These are phyloP conservation scores for Himalopsyche tibetana DNA, from an alignment of 2,888 invertebrate species.

Conservation along the genomic window DNA sequence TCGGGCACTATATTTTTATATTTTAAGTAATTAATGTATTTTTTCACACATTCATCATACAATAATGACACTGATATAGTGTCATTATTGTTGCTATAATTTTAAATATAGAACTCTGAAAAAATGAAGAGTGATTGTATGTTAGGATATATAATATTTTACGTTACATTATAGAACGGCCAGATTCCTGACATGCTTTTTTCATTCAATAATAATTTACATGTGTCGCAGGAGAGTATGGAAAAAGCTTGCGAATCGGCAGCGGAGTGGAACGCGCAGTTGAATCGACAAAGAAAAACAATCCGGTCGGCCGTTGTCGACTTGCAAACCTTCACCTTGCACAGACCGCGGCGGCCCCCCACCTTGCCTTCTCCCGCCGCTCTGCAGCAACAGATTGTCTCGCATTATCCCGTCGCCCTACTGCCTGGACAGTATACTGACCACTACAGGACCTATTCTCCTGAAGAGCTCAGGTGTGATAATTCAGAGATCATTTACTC, in stretches of 20 bases:
- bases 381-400: slow-evolving; percentile 78
- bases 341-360: slow-evolving; percentile 74
- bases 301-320: slow-evolving; percentile 91
- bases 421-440: slow-evolving; percentile 98
- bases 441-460: slow-evolving; percentile 86
- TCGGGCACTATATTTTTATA: too few relatives aligned
- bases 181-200: too few relatives aligned
- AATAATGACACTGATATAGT: too few relatives aligned
- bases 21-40: too few relatives aligned
- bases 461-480: slow-evolving; percentile 84
- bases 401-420: slow-evolving; percentile 92
- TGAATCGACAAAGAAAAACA: slow-evolving; percentile 86
- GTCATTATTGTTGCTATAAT: too few relatives aligned
- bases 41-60: too few relatives aligned
- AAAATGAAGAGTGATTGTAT: too few relatives aligned
- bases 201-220: neutral
- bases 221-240: slow-evolving; percentile 81
- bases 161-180: too few relatives aligned
- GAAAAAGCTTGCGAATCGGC: slow-evolving; percentile 91
- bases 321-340: slow-evolving; percentile 92
- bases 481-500: neutral
- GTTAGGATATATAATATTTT: too few relatives aligned
- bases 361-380: slow-evolving; percentile 71
- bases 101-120: too few relatives aligned
- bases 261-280: slow-evolving; percentile 90